phyloP scores from a whole-genome alignment of 2,113 vertebrate genomes.

The Nyctereutes procyonoides region DNA sequence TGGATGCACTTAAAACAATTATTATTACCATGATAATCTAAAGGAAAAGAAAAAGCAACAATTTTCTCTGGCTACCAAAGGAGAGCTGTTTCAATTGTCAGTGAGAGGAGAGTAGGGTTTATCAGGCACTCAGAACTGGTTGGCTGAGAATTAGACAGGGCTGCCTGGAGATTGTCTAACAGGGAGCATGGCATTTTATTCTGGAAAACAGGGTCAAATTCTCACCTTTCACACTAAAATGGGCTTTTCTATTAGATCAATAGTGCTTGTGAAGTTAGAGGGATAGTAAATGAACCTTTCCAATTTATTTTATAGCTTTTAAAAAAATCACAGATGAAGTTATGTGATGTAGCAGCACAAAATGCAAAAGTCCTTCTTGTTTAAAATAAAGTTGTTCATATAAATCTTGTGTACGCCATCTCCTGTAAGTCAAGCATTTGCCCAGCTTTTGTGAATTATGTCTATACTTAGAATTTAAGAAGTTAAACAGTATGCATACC shows the following conservation, averaged over 20 bases:
- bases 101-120: background rate
- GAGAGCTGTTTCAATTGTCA: constrained; percentile 18
- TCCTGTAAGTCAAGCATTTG: constrained; percentile 84
- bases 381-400: constrained; percentile 83
- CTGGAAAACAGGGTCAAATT: constrained; percentile 38
- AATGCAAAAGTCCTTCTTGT: constrained; percentile 77
- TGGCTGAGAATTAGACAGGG: constrained; percentile 29
- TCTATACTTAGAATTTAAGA: constrained; percentile 88
- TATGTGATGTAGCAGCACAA: constrained; percentile 72
- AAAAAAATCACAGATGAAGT: constrained; percentile 70
- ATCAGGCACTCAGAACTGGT: constrained; percentile 19
- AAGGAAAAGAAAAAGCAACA: constrained; percentile 47
- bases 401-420: constrained; percentile 85
- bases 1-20: constrained; percentile 19
- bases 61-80: constrained; percentile 55
- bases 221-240: constrained; percentile 46
- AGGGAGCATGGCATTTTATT: constrained; percentile 49
- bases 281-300: constrained; percentile 73
- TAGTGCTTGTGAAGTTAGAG: constrained; percentile 66
- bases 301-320: constrained; percentile 73
- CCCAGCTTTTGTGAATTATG: constrained; percentile 89
- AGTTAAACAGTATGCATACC: constrained; percentile 89
- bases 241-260: constrained; percentile 55
- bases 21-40: constrained; percentile 49
- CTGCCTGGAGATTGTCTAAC: constrained; percentile 3